These are phyloP conservation scores for Crocallis elinguaria DNA, from an alignment of 2,888 invertebrate species.

Conservation along the genomic window DNA sequence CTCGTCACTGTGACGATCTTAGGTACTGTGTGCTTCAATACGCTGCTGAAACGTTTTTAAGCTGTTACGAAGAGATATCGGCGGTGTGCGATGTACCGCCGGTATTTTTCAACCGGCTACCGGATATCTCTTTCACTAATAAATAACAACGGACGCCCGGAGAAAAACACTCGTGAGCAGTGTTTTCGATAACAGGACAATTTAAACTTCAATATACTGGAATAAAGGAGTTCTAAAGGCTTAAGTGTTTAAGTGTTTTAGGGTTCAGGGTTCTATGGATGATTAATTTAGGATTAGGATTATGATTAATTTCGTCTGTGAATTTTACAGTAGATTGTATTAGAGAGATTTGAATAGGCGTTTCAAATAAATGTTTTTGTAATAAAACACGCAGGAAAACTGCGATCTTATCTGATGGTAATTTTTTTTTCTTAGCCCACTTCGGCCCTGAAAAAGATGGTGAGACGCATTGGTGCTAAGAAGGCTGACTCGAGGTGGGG, in stretches of 20 bases:
- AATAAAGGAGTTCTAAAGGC: background rate
- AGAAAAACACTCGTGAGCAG: slow-evolving; percentile 44
- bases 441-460: too few relatives aligned
- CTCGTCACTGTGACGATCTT: background rate
- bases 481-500: too few relatives aligned
- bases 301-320: too few relatives aligned
- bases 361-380: too few relatives aligned
- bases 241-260: background rate
- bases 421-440: too few relatives aligned
- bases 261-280: background rate
- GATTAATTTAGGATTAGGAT: too few relatives aligned
- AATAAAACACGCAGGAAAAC: too few relatives aligned
- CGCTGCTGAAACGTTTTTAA: slow-evolving; percentile 59
- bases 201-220: slow-evolving; percentile 15
- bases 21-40: slow-evolving; percentile 22
- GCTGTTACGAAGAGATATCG: slow-evolving; percentile 68
- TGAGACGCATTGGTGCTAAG: too few relatives aligned
- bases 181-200: slow-evolving; percentile 47
- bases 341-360: too few relatives aligned
- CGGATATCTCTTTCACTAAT: slow-evolving; percentile 61
- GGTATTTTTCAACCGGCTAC: slow-evolving; percentile 63
- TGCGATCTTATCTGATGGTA: too few relatives aligned
- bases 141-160: slow-evolving; percentile 51
- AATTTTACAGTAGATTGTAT: too few relatives aligned
- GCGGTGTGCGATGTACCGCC: slow-evolving; percentile 58